Percentiles rank a stretch among this genome's conserved stretches.
Conservation (phyloP, 1,140 invertebrate genomes). For the Nixonia krombeini region DNA sequence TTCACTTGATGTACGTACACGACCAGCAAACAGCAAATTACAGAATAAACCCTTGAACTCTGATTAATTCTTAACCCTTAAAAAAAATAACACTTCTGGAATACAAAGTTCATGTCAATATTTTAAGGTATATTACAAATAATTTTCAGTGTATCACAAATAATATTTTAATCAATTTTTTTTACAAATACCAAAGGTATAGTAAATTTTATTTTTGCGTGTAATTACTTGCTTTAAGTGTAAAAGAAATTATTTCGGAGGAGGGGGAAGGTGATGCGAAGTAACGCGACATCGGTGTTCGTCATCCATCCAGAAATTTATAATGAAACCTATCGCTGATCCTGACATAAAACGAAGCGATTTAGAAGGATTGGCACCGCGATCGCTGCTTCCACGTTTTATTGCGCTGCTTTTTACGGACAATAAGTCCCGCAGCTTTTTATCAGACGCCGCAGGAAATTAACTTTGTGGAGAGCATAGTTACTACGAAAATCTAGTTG, state of each 20-base stretch:
- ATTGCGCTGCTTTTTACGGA: constrained; percentile 33
- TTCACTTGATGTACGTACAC: neutral
- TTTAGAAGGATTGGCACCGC: constrained; percentile 32
- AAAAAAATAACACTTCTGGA: too few relatives aligned
- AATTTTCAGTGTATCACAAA: neutral
- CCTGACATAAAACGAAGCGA: constrained; percentile 16
- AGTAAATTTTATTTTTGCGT: too few relatives aligned
- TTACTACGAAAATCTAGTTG: too few relatives aligned
- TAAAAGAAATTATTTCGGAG: too few relatives aligned
- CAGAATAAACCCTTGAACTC: neutral
- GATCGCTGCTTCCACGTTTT: constrained; percentile 29
- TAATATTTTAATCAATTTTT: constrained; percentile 17
- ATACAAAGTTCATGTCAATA: too few relatives aligned
- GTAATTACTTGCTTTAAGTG: too few relatives aligned
- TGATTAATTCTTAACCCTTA: constrained; percentile 16
- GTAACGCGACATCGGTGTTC: too few relatives aligned
- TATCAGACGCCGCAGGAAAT: constrained; percentile 38
- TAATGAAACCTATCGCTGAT: constrained; percentile 35
- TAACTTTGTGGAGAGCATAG: constrained; percentile 29
- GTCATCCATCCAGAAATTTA: constrained; percentile 7
- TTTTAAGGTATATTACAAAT: too few relatives aligned
- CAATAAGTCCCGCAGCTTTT: constrained; percentile 30
- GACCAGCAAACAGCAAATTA: neutral
- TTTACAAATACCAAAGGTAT: too few relatives aligned
- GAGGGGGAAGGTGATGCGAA: too few relatives aligned